Evolutionary conservation across 2,113 vertebrate genomes (phyloP).

Genomic region (Aviceda subcristata): DNA sequence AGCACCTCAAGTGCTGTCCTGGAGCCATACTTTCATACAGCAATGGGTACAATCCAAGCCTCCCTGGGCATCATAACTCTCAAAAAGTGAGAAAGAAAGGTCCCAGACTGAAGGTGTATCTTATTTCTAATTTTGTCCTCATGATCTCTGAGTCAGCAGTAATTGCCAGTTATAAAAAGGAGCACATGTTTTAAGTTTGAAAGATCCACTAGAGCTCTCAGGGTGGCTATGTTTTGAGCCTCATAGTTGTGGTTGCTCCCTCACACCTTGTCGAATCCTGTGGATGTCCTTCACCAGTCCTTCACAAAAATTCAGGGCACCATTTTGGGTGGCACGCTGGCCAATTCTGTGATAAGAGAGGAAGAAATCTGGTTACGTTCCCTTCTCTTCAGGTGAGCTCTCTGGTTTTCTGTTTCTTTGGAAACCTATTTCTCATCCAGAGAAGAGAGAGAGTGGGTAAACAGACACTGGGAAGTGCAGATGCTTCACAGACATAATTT

Average conservation of each 20-base stretch:
- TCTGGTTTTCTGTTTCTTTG: neutral
- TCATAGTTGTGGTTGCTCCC: neutral
- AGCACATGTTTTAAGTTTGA: neutral
- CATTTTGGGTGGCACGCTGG: neutral
- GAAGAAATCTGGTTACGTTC: neutral
- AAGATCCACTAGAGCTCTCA: neutral
- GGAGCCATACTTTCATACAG: neutral
- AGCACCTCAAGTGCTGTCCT: neutral
- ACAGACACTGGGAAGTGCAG: neutral
- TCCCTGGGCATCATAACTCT: neutral
- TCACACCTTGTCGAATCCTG: neutral
- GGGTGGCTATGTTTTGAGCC: neutral
- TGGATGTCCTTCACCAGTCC: neutral
- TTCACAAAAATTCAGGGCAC: neutral
- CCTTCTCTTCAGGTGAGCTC: neutral
- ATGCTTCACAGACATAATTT: neutral
- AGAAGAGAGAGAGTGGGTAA: neutral
- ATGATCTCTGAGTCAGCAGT: neutral
- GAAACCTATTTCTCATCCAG: neutral
- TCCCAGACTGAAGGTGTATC: neutral
- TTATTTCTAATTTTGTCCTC: neutral
- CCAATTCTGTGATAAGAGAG: neutral
- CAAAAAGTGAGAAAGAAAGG: neutral
- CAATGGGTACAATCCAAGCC: neutral
- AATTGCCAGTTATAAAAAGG: neutral